Percentiles rank a stretch among this genome's conserved stretches.
These are phyloP conservation scores for Zoroaster sp. DNA, from an alignment of 53 echinoderm and acorn worm species.

Conservation along the genomic window DNA sequence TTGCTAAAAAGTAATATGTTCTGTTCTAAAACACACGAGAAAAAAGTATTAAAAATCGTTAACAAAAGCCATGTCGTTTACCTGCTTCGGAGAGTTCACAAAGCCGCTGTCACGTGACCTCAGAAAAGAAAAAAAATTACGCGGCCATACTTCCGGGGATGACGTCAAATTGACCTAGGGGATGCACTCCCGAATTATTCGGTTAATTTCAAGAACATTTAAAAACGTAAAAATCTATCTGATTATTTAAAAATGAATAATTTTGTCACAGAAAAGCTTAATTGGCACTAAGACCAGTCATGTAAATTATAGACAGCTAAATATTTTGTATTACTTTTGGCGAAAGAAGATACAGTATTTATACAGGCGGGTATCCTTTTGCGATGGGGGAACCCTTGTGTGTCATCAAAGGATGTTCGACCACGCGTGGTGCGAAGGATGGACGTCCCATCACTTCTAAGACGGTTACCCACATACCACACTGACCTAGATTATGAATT, in stretches of 20 bases:
- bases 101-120: constrained; percentile 95
- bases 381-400: constrained; percentile 33
- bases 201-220: neutral
- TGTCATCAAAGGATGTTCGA: neutral
- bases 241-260: no score
- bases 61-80: constrained; percentile 56
- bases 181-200: neutral
- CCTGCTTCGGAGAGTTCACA: constrained; percentile 77
- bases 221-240: neutral
- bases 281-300: no score
- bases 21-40: neutral
- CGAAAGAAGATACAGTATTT: neutral
- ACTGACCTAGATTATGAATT: no score
- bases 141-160: constrained; percentile 96
- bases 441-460: no score
- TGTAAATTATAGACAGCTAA: no score
- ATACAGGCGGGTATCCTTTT: constrained; percentile 1
- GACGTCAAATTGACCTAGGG: constrained; percentile 66
- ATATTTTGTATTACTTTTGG: no score
- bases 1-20: neutral
- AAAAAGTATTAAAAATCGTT: constrained; percentile 23
- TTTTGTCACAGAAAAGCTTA: no score
- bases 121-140: constrained; percentile 72
- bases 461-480: no score
- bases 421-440: neutral